Conservation (phyloP, 30 jellyfish, hydroid and myxozoan genomes). For the Morbakka virulenta region DNA sequence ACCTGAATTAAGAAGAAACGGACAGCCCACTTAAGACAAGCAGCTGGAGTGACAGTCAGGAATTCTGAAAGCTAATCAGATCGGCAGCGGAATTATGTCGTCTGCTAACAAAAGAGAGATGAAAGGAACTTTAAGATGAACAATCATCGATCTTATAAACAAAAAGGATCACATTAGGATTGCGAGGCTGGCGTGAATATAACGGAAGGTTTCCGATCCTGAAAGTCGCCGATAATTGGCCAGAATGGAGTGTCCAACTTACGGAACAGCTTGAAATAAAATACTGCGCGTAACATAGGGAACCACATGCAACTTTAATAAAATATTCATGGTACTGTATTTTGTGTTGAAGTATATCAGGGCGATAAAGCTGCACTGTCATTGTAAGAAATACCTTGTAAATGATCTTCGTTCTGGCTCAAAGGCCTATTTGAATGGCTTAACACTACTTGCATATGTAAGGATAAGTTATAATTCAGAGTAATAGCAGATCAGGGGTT, state of each 20-base stretch:
- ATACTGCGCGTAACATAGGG: too few relatives aligned
- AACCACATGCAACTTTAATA: too few relatives aligned
- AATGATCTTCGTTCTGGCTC: too few relatives aligned
- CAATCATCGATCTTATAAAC: not conserved
- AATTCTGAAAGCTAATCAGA: slow-evolving; percentile 12
- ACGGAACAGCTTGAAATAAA: too few relatives aligned
- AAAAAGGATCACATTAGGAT: not conserved
- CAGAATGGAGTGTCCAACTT: not conserved
- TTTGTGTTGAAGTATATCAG: too few relatives aligned
- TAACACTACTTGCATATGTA: too few relatives aligned
- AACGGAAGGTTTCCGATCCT: not conserved
- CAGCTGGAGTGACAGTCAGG: slow-evolving; percentile 12
- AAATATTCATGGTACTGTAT: too few relatives aligned
- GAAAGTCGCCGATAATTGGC: not conserved
- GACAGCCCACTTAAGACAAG: slow-evolving; percentile 47
- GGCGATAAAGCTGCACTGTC: too few relatives aligned
- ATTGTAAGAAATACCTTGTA: too few relatives aligned
- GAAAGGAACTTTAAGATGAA: not conserved
- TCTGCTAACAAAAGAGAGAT: not conserved
- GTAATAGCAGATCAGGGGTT: too few relatives aligned
- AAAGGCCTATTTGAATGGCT: too few relatives aligned
- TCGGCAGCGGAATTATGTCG: not conserved
- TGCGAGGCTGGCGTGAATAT: not conserved
- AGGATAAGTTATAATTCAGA: too few relatives aligned
- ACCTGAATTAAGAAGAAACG: slow-evolving; percentile 1